phyloP scores from a whole-genome alignment of 2,113 vertebrate species.

The chimpanzee (Pan troglodytes) region DNA sequence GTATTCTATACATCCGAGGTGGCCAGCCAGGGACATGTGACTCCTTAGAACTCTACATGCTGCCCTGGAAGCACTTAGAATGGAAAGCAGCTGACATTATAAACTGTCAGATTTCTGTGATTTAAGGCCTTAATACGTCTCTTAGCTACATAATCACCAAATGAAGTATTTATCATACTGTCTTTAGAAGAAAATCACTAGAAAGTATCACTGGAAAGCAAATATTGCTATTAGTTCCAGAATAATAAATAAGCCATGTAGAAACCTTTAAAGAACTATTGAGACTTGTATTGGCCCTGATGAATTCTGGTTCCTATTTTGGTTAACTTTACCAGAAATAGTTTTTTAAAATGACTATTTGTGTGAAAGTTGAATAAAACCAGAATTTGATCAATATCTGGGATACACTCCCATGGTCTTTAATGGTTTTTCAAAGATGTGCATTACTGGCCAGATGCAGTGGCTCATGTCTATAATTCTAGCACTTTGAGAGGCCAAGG shows the following conservation, averaged over 20 bases:
- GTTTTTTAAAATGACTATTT: not conserved
- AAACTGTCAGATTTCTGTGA: conserved; percentile 14
- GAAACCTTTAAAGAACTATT: not conserved
- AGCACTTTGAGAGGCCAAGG: too few species aligned
- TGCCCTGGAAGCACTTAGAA: not conserved
- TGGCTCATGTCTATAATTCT: too few species aligned
- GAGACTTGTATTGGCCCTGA: not conserved
- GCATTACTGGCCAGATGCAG: not conserved
- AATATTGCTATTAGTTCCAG: conserved; percentile 16
- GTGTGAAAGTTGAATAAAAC: not conserved
- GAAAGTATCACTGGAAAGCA: conserved; percentile 7
- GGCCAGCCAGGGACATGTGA: not conserved
- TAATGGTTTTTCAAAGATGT: not conserved
- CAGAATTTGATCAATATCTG: not conserved
- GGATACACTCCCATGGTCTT: not conserved
- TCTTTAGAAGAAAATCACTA: conserved; percentile 17
- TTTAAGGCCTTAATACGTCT: conserved; percentile 13
- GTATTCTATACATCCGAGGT: not conserved
- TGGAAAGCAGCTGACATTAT: not conserved
- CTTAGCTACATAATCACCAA: conserved; percentile 10
- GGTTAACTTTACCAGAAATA: not conserved
- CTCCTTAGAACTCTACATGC: not conserved
- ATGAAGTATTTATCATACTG: conserved; percentile 8
- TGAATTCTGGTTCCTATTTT: not conserved
- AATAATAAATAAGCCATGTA: conserved; percentile 41